These are phyloP conservation scores for Ptychochromis oligacanthus DNA, from an alignment of 2,113 vertebrate species.

Conservation along the genomic window DNA sequence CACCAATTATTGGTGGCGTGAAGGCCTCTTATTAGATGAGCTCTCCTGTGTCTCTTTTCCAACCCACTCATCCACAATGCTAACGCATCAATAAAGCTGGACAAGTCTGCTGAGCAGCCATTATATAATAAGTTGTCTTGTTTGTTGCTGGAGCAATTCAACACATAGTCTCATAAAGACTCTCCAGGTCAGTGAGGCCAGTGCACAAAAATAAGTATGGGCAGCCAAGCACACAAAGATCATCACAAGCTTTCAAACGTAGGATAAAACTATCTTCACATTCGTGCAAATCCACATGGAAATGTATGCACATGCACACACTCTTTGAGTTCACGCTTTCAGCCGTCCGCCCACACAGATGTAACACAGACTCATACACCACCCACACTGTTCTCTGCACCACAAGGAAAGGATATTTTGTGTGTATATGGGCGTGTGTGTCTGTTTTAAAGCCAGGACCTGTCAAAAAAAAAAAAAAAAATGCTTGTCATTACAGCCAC, in stretches of 20 bases:
- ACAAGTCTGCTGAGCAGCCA: constrained; percentile 67
- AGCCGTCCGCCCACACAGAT: constrained; percentile 48
- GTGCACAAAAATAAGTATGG: constrained; percentile 7
- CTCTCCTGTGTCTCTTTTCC: constrained; percentile 31
- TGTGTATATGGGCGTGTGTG: not conserved
- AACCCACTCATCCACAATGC: constrained; percentile 28
- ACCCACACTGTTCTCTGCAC: constrained; percentile 46
- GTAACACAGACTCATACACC: constrained; percentile 32
- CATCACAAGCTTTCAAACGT: not conserved
- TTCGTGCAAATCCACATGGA: not conserved
- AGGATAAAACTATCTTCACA: not conserved
- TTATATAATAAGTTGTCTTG: constrained; percentile 63
- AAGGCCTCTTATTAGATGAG: constrained; percentile 50
- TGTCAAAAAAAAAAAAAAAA: not conserved
- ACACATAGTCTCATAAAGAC: not conserved
- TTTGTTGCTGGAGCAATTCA: constrained; percentile 39
- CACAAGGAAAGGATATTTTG: not conserved
- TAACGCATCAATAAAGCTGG: constrained; percentile 66
- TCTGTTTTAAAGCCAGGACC: not conserved
- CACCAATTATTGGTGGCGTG: constrained; percentile 31
- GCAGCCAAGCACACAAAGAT: constrained; percentile 12
- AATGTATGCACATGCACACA: constrained; percentile 13
- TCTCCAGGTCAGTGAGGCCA: constrained; percentile 20
- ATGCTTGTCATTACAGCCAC: not conserved
- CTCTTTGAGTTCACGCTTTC: constrained; percentile 36